Evolutionary conservation across 1,140 invertebrate species (phyloP).

Genomic region (Drosophila lini): DNA sequence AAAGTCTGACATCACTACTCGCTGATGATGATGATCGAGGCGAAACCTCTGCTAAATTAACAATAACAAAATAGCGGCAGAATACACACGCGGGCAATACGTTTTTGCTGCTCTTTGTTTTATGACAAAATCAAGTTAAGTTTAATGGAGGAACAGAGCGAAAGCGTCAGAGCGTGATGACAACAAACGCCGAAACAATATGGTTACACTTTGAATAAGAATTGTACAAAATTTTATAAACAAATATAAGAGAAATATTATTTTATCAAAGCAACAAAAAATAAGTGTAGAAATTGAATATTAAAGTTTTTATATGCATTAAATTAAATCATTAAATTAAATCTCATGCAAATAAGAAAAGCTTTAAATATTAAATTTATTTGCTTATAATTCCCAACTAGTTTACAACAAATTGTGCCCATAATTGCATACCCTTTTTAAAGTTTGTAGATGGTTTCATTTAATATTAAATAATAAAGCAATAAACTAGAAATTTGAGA

Average conservation of each 20-base stretch:
- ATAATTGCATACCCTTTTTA: too few species aligned
- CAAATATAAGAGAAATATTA: too few species aligned
- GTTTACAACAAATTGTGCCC: too few species aligned
- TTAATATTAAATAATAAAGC: too few species aligned
- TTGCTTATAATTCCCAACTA: background rate
- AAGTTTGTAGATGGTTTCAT: too few species aligned
- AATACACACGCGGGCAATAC: slow-evolving; percentile 16
- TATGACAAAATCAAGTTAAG: slow-evolving; percentile 66
- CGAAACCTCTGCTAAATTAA: slow-evolving; percentile 65
- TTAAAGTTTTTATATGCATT: too few species aligned
- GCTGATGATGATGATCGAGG: slow-evolving; percentile 33
- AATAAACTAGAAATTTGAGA: too few species aligned
- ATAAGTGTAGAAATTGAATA: too few species aligned
- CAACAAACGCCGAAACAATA: slow-evolving; percentile 24
- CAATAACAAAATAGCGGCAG: slow-evolving; percentile 34
- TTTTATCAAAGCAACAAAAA: too few species aligned
- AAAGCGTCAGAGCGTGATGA: slow-evolving; percentile 51
- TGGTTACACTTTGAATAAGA: background rate
- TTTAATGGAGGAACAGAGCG: slow-evolving; percentile 53
- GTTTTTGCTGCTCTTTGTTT: slow-evolving; percentile 42
- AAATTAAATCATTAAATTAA: too few species aligned
- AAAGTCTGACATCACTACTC: slow-evolving; percentile 73
- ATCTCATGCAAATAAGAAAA: too few species aligned
- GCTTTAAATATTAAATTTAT: too few species aligned
- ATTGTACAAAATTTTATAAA: background rate